Base-by-base conservation (phyloP, 1,140 invertebrate species). In the Drosophila albomicans region DNA sequence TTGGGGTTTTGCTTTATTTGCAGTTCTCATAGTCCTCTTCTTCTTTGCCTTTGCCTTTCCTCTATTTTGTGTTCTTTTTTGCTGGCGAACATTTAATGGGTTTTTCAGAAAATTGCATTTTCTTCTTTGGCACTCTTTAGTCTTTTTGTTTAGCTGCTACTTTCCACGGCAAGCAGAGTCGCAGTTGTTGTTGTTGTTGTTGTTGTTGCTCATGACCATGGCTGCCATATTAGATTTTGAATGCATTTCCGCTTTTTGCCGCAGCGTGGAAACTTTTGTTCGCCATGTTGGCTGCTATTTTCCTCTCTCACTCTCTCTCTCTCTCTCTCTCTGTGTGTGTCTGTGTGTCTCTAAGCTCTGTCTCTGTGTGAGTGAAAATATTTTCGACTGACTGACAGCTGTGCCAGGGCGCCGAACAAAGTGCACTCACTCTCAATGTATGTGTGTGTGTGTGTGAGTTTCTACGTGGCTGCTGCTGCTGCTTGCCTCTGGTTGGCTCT, bases 41-140 rank as follows among this genome's bases (percentile, higher is more conserved):
- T 69, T 46, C 54, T 69, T 52, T 58, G 11, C 48, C 64, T 82
- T 20, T 20, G 20, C 20, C 61, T 73, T 63, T 75, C 48, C 54
- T 54, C 62, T 72, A 59, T 59, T 64, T 15, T 15, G 15, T 15
- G 15, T 15, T 54, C 58, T 57, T 32, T 68, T 78, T 81, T 72
- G 62, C 80, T 81, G 79, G 81, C 82, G 79, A 91, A 80, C 87
- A 89, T 91, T 91, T 91, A 91, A 91, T 91, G 89, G 89, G 84
- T 91, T 91, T 91, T 91, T 91, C 86, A 91, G 89, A 91, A 91
- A 91, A 91, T 91, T 91, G 89, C 89, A 91, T 91, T 91, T 91
- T 91, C 89, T 88, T 88, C 85, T 91, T 85, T 79, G 90, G 82
- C 77, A 89, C 85, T 89, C 81, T 89, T 89, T 89, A 70, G 73